Base-by-base conservation (phyloP, 2,888 invertebrate genomes). In the Thymelicus lineola region DNA sequence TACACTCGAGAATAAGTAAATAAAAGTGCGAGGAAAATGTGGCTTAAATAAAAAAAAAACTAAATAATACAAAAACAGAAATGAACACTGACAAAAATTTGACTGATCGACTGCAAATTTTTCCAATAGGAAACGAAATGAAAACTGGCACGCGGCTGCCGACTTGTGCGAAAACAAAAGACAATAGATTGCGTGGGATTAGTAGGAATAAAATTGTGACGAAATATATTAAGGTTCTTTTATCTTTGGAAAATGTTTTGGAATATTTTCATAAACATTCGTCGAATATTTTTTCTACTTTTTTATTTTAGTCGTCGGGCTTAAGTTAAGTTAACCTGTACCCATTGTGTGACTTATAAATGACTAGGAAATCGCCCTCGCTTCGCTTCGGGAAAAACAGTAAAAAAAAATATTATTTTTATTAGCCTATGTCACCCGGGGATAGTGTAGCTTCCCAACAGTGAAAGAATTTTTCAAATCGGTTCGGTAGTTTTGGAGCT, bases 41-140 rank as follows among this genome's bases (percentile, higher is more conserved):
- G 3, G 57, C 20, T 38, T 10, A 36, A 35, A 38, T 3, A 70
- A 57, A 55, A 66, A 74, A 74, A 76, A 75, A 82, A 82, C 77
- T 77, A 75, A 79, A 80, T 78, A 80, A 81, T 77, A 81, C 82
- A 83, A 83, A 80, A 55, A 55, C 35, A 64, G 38, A 20, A 64
- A 75, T 79, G 77, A 81, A 81, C 76, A 77, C 59, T 74, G 73
- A 70, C 75, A 82, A 83, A 77, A 85, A 83, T 85, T 83, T 85
- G 86, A 86, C 79, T 81, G 87, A 87, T 86, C 80, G 83, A 73
- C 77, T 72, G 75, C 78, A 82, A 81, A 63, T 76, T 81, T 71
- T 66, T 71, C 67, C 73, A 71, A 77, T 78, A 76, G 75, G 75
- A 77, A 77, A 75, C 72, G 69, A 74, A 75, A 75, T 75, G 76